Conservation (phyloP, 1,140 invertebrate genomes). For the Heliconius nattereri region DNA sequence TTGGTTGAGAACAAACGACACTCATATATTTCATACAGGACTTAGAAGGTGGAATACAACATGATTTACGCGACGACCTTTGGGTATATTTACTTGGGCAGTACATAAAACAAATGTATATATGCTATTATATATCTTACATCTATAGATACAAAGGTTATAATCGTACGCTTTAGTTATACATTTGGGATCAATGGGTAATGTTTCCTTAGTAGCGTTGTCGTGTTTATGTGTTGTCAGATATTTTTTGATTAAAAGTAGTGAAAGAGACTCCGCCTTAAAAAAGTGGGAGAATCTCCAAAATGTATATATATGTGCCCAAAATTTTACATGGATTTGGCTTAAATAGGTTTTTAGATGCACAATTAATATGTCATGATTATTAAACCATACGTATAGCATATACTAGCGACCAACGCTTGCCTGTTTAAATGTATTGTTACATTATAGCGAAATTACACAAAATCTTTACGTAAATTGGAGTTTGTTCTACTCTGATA, state of each 20-base stretch:
- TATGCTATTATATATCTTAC: background rate
- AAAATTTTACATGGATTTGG: no score
- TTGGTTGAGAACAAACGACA: conserved; percentile 15
- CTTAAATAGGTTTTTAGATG: no score
- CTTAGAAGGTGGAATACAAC: background rate
- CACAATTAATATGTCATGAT: no score
- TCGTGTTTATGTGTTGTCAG: conserved; percentile 13
- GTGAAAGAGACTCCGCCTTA: background rate
- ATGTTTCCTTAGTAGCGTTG: conserved; percentile 1
- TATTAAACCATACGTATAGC: no score
- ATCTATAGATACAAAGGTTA: background rate
- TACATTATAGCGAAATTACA: no score
- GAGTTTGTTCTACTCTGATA: no score
- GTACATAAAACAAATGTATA: background rate
- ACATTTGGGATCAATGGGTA: background rate
- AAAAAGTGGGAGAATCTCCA: background rate
- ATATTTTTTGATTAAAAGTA: conserved; percentile 23
- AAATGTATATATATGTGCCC: background rate
- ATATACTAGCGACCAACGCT: no score
- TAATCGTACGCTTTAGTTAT: background rate
- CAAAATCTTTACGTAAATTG: no score
- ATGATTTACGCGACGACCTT: conserved; percentile 10
- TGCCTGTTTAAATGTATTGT: no score
- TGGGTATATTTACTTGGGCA: conserved; percentile 10
- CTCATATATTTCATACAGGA: background rate